Percentiles rank a stretch among this genome's conserved stretches.
These are phyloP conservation scores for Chesias legatella DNA, from an alignment of 2,888 invertebrate species.

Conservation along the genomic window DNA sequence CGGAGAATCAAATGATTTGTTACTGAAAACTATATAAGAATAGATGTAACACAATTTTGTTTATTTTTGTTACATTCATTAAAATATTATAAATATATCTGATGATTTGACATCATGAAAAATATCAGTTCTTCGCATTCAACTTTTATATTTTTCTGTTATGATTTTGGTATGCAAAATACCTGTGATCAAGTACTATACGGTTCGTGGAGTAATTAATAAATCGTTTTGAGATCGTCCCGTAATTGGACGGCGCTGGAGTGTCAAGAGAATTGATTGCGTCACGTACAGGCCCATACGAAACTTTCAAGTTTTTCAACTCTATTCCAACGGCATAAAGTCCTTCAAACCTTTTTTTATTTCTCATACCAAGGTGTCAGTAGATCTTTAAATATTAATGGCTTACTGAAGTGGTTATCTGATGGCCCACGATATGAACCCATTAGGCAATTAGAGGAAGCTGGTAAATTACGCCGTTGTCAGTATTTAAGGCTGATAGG, in stretches of 20 bases:
- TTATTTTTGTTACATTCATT: too few relatives aligned
- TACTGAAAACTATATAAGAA: too few relatives aligned
- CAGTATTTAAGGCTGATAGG: too few relatives aligned
- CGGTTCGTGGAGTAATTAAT: slow-evolving; percentile 58
- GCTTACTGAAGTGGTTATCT: slow-evolving; percentile 49
- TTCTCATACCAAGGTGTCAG: slow-evolving; percentile 43
- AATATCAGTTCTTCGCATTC: too few relatives aligned
- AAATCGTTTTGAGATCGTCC: slow-evolving; percentile 50
- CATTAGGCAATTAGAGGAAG: slow-evolving; percentile 25
- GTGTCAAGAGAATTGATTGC: slow-evolving; percentile 51
- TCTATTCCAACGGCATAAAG: slow-evolving; percentile 25
- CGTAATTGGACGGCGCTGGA: slow-evolving; percentile 66
- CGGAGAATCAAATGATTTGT: too few relatives aligned
- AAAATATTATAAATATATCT: too few relatives aligned
- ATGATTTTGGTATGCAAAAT: slow-evolving; percentile 19
- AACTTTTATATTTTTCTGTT: slow-evolving; percentile 7
- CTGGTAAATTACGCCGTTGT: slow-evolving; percentile 21
- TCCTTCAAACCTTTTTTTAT: slow-evolving; percentile 12
- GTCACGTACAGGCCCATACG: slow-evolving; percentile 36
- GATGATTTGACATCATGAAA: too few relatives aligned
- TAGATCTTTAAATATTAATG: slow-evolving; percentile 64
- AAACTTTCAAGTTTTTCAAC: slow-evolving; percentile 20
- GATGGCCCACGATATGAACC: slow-evolving; percentile 31
- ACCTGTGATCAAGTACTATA: slow-evolving; percentile 32
- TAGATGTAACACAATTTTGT: too few relatives aligned